A percentile compares a stretch with the other conserved stretches of the same genome.
These are phyloP conservation scores for Saccostrea glomerata DNA, from an alignment of 1,140 invertebrate species.

Conservation along the genomic window DNA sequence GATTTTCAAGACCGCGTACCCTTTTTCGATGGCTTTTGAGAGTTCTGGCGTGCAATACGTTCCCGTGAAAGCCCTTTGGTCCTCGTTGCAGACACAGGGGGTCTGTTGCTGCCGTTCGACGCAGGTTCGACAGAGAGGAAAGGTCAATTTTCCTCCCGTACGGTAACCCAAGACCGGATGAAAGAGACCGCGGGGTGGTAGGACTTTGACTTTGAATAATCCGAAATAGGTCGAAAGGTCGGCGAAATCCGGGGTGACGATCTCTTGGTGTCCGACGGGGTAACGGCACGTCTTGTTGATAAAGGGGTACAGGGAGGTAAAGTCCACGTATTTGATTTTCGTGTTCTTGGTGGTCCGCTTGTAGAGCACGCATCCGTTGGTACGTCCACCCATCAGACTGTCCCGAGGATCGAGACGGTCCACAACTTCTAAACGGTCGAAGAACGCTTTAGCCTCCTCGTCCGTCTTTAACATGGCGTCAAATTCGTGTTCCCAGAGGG, in stretches of 20 bases:
- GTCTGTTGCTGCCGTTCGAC: conserved; percentile 46
- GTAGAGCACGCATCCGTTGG: conserved; percentile 1
- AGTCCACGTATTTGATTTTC: conserved; percentile 44
- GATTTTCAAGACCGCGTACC: conserved; percentile 74
- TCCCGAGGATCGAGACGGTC: conserved; percentile 3
- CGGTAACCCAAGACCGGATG: conserved; percentile 50
- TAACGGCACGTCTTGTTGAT: conserved; percentile 45
- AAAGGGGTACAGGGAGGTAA: conserved; percentile 33
- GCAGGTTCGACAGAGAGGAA: conserved; percentile 51
- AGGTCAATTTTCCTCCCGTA: conserved; percentile 48
- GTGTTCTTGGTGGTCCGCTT: not conserved
- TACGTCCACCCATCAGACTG: conserved; percentile 10
- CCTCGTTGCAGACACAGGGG: conserved; percentile 38
- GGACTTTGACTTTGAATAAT: conserved; percentile 36
- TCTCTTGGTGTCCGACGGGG: conserved; percentile 40
- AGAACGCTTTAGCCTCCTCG: conserved; percentile 41
- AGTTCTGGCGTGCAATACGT: conserved; percentile 77
- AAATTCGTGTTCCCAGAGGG: conserved; percentile 63
- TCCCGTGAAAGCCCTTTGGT: conserved; percentile 70
- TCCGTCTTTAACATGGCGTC: conserved; percentile 46
- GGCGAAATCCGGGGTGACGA: conserved; percentile 49
- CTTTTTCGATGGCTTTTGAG: conserved; percentile 70
- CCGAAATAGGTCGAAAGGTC: conserved; percentile 34
- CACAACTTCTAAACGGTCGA: not conserved
- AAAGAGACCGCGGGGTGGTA: conserved; percentile 40